A percentile compares a stretch with the other conserved stretches of the same genome.
These are phyloP conservation scores for Trachymyrmex septentrionalis DNA, from an alignment of 1,140 invertebrate genomes.

Conservation along the genomic window DNA sequence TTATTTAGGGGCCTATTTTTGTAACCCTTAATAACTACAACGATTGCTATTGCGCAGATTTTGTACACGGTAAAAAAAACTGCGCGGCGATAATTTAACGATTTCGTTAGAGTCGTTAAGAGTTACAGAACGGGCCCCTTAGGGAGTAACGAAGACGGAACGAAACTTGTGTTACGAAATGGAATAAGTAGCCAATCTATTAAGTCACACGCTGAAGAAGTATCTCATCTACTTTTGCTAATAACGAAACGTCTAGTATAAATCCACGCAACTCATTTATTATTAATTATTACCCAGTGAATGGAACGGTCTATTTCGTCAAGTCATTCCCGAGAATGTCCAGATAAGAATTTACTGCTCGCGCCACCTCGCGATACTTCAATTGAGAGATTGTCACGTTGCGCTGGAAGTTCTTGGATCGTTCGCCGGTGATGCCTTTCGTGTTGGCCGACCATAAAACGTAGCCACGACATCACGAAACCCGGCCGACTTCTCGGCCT, in stretches of 20 bases:
- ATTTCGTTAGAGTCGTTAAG: too few species aligned
- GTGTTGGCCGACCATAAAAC: slow-evolving; percentile 69
- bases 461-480: slow-evolving; percentile 65
- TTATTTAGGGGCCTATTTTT: too few species aligned
- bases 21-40: too few species aligned
- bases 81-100: too few species aligned
- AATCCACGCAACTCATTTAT: neutral
- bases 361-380: neutral
- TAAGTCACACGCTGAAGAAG: neutral
- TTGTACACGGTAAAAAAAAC: too few species aligned
- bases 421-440: slow-evolving; percentile 38
- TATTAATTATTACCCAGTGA: neutral
- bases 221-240: too few species aligned
- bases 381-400: slow-evolving; percentile 56
- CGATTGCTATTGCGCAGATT: too few species aligned
- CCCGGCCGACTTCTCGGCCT: slow-evolving; percentile 43
- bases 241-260: neutral
- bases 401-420: slow-evolving; percentile 14
- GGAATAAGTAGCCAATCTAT: too few species aligned
- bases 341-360: neutral
- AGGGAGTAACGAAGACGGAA: too few species aligned
- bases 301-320: neutral
- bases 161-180: too few species aligned
- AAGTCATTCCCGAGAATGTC: neutral
- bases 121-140: too few species aligned